phyloP scores from a whole-genome alignment of 1,140 invertebrate genomes.

The Epicauta chinensis region DNA sequence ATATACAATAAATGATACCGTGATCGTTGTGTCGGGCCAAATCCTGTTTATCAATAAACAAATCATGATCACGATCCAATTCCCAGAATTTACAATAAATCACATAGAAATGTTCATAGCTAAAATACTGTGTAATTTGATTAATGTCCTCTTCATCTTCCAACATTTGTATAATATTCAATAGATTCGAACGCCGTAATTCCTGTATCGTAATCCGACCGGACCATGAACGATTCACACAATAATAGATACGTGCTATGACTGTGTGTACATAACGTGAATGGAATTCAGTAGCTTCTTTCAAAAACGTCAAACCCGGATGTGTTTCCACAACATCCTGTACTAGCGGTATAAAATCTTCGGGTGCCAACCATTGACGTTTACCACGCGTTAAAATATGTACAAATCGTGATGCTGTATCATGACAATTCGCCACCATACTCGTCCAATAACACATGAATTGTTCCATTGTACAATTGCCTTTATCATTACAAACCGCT shows the following conservation, averaged over 20 bases:
- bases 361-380: slow-evolving; percentile 60
- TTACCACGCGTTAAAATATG: slow-evolving; percentile 69
- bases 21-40: slow-evolving; percentile 93
- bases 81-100: slow-evolving; percentile 99
- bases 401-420: slow-evolving; percentile 85
- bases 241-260: slow-evolving; percentile 95
- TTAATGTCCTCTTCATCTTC: slow-evolving; percentile 96
- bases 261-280: slow-evolving; percentile 96
- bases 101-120: slow-evolving; percentile 99
- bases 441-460: slow-evolving; percentile 85
- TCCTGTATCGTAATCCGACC: slow-evolving; percentile 86
- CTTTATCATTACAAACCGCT: slow-evolving; percentile 68
- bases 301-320: slow-evolving; percentile 93
- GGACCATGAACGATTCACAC: slow-evolving; percentile 96
- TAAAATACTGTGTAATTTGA: slow-evolving; percentile 95
- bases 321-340: slow-evolving; percentile 99
- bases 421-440: slow-evolving; percentile 72
- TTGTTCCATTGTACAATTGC: slow-evolving; percentile 47
- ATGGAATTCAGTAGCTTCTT: slow-evolving; percentile 97
- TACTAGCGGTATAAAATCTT: slow-evolving; percentile 88
- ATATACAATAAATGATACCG: too few species aligned
- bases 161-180: slow-evolving; percentile 65
- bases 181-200: slow-evolving; percentile 84
- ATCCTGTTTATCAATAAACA: slow-evolving; percentile 93
- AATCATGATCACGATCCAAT: slow-evolving; percentile 95